Base-by-base conservation (phyloP, 1,140 invertebrate species). In the Wiebesia pumilae region DNA sequence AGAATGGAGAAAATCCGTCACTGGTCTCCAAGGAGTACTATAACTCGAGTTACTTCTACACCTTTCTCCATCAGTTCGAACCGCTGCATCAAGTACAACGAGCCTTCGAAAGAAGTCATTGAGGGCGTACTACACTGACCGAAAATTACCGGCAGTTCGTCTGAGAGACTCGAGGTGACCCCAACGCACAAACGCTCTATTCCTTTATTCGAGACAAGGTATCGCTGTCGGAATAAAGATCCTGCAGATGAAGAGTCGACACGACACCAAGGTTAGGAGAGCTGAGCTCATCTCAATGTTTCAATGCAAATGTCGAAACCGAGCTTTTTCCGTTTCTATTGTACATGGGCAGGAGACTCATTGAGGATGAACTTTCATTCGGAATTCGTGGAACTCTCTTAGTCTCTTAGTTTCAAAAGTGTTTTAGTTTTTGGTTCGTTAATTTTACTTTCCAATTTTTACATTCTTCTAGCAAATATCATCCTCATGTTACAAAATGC, bases 181-280 rank as follows among this genome's bases (percentile, higher is more conserved):
- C 78, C 33, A 40, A 38, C 78, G 16, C 78, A 0, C 54, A 10
- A 38, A 7, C 38, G 65, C 81, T 65, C 69, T 16, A 75, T 65
- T 73, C 84, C 38, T 69, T 86, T 81, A 86, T 81, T 81, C 69
- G 69, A 35, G n/a, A 75, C 30, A 62, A 62, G 69, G 67, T 86
- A 86, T 86, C 84, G 79, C 24, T 58, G 78, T 80, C 47, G 84
- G 78, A 73, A 62, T 51, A 35, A 81, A 51, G n/a, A 30, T 69
- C 58, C 27, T 47, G 27, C 16, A 33, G 73, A 62, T 58, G 51
- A 30, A 19, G 67, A 85, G 27, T 40, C 81, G 79, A 81, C 84
- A 62, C 81, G 79, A 81, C 84, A 62, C 67, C 84, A 47, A 51
- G 67, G 65, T 71, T 43, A 85, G 71, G 54, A 24, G 51, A 75